Evolutionary conservation across 2,113 vertebrate genomes (phyloP).

Genomic region (Salvelinus fontinalis): DNA sequence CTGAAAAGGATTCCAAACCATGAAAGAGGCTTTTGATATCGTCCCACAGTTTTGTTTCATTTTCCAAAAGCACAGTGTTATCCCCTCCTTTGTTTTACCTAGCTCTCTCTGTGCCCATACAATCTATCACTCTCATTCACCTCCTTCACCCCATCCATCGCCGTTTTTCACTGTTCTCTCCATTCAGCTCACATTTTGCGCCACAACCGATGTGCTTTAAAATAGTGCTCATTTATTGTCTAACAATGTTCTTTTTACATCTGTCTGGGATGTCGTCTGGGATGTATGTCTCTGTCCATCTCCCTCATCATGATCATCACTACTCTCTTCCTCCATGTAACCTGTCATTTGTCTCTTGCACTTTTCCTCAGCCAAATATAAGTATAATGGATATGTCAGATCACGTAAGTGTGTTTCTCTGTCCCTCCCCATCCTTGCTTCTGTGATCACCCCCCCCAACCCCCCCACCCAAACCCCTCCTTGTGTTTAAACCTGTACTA

Average conservation of each 20-base stretch:
- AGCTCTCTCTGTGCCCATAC: neutral
- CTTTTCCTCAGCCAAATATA: conserved; percentile 82
- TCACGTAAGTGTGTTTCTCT: conserved; percentile 82
- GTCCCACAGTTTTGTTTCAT: conserved; percentile 10
- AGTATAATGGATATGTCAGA: conserved; percentile 84
- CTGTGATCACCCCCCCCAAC: conserved; percentile 44
- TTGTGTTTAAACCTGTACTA: conserved; percentile 56
- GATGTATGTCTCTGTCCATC: neutral
- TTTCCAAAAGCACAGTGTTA: neutral
- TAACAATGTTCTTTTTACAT: no score
- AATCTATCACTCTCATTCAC: neutral
- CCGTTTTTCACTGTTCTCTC: conserved; percentile 2
- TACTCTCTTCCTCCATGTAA: conserved; percentile 71
- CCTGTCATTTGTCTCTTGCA: conserved; percentile 79
- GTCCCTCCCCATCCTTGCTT: conserved; percentile 67
- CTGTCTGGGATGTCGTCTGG: no score
- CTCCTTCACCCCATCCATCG: neutral
- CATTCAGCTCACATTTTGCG: conserved; percentile 20
- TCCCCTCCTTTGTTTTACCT: neutral
- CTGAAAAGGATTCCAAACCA: neutral
- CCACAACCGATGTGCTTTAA: conserved; percentile 6
- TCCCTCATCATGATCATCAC: conserved; percentile 30
- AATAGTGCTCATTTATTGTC: no score
- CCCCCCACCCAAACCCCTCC: neutral
- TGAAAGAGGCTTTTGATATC: conserved; percentile 8